A percentile compares a stretch with the other conserved stretches of the same genome.
These are phyloP conservation scores for Lerema accius DNA, from an alignment of 1,140 invertebrate species.

Conservation along the genomic window DNA sequence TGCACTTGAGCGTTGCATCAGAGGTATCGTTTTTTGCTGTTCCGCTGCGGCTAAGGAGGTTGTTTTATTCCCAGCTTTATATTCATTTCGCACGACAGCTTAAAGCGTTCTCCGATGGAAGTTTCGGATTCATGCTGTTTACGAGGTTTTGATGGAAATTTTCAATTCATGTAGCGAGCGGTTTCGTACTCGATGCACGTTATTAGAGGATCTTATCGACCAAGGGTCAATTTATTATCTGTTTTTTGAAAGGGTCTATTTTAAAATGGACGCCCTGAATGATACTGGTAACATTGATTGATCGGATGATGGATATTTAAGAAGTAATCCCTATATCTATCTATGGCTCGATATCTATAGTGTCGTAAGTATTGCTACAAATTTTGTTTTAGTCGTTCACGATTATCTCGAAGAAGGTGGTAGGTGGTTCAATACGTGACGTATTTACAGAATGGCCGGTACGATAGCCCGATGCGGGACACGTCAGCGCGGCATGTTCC, in stretches of 20 bases:
- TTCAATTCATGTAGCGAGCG: constrained; percentile 26
- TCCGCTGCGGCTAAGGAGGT: constrained; percentile 54
- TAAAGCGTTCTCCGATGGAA: constrained; percentile 37
- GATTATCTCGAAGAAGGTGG: constrained; percentile 38
- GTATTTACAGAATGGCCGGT: constrained; percentile 50
- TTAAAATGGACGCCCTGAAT: neutral
- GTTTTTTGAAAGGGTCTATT: neutral
- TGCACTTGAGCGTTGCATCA: constrained; percentile 62
- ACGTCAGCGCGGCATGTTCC: constrained; percentile 37
- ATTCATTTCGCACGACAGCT: constrained; percentile 34
- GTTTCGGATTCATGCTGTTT: constrained; percentile 46
- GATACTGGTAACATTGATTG: neutral
- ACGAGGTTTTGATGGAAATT: constrained; percentile 35
- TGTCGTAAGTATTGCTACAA: neutral
- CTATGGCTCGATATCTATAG: neutral
- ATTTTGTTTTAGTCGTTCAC: constrained; percentile 34
- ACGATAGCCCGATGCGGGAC: constrained; percentile 44
- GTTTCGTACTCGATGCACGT: neutral
- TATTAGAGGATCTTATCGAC: neutral
- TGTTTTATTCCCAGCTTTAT: constrained; percentile 44
- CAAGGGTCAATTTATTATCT: neutral
- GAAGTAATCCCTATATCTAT: too few relatives aligned
- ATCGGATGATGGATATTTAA: too few relatives aligned
- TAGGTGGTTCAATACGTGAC: constrained; percentile 53
- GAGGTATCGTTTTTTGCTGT: constrained; percentile 57